These are phyloP conservation scores for Eriocheir sinensis DNA, from an alignment of 1,140 invertebrate genomes.

Conservation along the genomic window DNA sequence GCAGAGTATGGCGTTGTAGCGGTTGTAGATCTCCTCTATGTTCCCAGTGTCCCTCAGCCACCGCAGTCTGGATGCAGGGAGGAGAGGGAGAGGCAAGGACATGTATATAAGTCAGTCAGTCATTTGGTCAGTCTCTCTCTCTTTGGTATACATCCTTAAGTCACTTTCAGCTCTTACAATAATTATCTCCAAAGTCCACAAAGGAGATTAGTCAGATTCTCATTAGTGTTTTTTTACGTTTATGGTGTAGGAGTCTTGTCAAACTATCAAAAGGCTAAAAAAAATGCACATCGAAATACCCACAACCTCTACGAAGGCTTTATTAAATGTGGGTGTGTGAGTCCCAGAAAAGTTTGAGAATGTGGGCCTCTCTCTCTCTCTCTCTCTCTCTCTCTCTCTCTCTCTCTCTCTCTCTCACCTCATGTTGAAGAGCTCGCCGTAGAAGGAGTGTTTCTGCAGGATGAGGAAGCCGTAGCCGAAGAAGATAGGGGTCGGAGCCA, in stretches of 20 bases:
- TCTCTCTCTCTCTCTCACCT: slow-evolving; percentile 15
- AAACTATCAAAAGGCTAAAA: too few relatives aligned
- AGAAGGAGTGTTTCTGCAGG: slow-evolving; percentile 50
- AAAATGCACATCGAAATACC: too few relatives aligned
- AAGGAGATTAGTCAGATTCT: too few relatives aligned
- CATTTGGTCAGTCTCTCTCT: background rate
- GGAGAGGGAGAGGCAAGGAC: background rate
- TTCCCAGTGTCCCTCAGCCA: slow-evolving; percentile 27
- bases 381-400: slow-evolving; percentile 36
- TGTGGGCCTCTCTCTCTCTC: background rate
- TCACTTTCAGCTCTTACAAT: too few relatives aligned
- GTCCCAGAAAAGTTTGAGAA: background rate
- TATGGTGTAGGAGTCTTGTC: too few relatives aligned
- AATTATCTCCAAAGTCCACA: too few relatives aligned
- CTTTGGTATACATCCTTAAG: background rate
- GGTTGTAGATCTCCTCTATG: background rate
- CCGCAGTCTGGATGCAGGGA: background rate
- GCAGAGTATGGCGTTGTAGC: slow-evolving; percentile 19
- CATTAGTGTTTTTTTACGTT: too few relatives aligned
- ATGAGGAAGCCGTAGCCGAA: background rate
- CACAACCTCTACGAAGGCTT: too few relatives aligned
- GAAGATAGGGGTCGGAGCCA: background rate
- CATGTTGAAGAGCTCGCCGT: background rate
- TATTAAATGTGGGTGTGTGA: too few relatives aligned
- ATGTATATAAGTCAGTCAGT: background rate